phyloP scores from a whole-genome alignment of 2,888 invertebrate species.

The Apodemia hepburni region DNA sequence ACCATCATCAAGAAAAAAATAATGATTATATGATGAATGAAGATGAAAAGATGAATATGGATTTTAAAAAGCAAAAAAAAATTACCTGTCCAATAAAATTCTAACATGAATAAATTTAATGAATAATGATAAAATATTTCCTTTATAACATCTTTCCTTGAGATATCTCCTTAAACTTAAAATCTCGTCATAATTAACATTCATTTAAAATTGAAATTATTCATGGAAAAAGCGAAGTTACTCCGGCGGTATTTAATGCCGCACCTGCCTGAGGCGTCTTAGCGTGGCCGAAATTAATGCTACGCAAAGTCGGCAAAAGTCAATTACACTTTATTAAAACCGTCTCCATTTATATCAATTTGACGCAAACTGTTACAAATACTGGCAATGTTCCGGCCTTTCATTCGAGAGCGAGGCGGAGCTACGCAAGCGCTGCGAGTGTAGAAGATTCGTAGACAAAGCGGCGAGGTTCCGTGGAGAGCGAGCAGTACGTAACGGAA shows the following conservation, averaged over 20 bases:
- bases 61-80: not conserved
- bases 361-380: conserved; percentile 80
- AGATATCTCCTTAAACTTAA: conserved; percentile 47
- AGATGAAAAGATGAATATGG: too few species aligned
- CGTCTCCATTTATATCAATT: conserved; percentile 81
- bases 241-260: conserved; percentile 66
- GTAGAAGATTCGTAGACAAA: conserved; percentile 45
- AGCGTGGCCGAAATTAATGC: conserved; percentile 78
- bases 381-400: conserved; percentile 78
- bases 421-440: conserved; percentile 72
- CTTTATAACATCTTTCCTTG: conserved; percentile 34
- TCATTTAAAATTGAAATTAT: conserved; percentile 74
- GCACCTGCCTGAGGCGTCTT: conserved; percentile 76
- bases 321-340: conserved; percentile 81
- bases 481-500: conserved; percentile 51
- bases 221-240: conserved; percentile 67
- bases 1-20: too few species aligned
- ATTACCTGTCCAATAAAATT: not conserved
- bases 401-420: conserved; percentile 71
- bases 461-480: conserved; percentile 38
- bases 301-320: conserved; percentile 79
- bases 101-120: not conserved
- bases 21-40: too few species aligned
- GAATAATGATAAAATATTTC: conserved; percentile 27
- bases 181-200: conserved; percentile 73